Percentiles rank a stretch among this genome's conserved stretches.
phyloP scores from a whole-genome alignment of 1,140 invertebrate genomes.

The Lineus longissimus region DNA sequence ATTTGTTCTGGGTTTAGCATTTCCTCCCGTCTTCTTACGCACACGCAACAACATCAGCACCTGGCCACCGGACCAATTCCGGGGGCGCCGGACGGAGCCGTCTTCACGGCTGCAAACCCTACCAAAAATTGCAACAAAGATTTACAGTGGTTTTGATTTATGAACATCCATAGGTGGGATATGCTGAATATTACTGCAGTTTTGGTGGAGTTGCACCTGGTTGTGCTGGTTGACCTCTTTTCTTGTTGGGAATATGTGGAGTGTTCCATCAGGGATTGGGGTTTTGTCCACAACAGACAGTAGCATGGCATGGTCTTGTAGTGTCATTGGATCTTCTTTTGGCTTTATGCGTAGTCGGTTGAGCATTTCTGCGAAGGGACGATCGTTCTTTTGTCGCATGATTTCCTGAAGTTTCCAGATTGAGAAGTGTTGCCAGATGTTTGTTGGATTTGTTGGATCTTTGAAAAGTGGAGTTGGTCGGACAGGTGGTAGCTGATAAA shows the following conservation, averaged over 20 bases:
- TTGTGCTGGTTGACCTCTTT: conserved; percentile 14
- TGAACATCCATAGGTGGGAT: too few relatives aligned
- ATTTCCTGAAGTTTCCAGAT: conserved; percentile 11
- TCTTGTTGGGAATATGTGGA: conserved; percentile 13
- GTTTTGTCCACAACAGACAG: background rate
- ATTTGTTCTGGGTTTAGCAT: too few relatives aligned
- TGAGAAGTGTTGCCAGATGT: conserved; percentile 5
- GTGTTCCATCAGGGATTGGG: background rate
- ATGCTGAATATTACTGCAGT: background rate
- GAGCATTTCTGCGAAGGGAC: conserved; percentile 14
- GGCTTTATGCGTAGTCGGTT: conserved; percentile 12
- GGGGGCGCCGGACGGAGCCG: too few relatives aligned
- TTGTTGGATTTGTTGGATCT: background rate
- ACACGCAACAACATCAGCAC: too few relatives aligned
- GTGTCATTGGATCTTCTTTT: background rate
- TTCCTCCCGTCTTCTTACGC: too few relatives aligned
- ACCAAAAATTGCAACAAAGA: too few relatives aligned
- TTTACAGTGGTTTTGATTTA: too few relatives aligned
- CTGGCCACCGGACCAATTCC: too few relatives aligned
- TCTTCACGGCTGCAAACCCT: too few relatives aligned
- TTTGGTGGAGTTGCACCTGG: background rate
- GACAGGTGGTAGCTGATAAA: conserved; percentile 4
- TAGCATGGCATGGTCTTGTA: conserved; percentile 5
- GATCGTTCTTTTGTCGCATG: conserved; percentile 17
- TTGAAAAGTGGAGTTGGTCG: background rate